These are phyloP conservation scores for Callinectes sapidus DNA, from an alignment of 2,888 invertebrate genomes.

Conservation along the genomic window DNA sequence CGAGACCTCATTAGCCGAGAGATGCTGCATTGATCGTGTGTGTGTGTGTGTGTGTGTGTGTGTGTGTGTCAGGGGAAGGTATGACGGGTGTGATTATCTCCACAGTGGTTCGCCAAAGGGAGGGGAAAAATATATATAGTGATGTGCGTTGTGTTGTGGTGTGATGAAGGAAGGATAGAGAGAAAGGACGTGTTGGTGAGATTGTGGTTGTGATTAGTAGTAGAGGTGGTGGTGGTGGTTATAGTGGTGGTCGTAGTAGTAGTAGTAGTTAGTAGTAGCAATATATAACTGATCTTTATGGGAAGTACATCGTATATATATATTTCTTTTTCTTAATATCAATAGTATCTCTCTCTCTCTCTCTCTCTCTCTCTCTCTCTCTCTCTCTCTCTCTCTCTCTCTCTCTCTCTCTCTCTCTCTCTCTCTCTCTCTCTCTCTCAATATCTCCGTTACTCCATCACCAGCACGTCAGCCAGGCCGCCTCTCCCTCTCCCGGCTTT, in stretches of 20 bases:
- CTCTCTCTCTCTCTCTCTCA: slow-evolving; percentile 16
- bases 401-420: slow-evolving; percentile 9
- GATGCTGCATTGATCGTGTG: background rate
- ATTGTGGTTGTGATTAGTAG: too few relatives aligned
- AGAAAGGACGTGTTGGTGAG: too few relatives aligned
- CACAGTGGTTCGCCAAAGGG: too few relatives aligned
- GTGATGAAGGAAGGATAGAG: too few relatives aligned
- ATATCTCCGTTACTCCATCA: background rate
- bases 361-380: slow-evolving; percentile 22
- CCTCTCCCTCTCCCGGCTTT: background rate
- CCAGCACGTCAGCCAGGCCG: background rate
- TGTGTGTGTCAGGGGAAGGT: background rate
- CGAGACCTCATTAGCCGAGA: background rate
- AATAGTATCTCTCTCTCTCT: background rate
- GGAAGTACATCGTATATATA: background rate
- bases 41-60: slow-evolving; percentile 1
- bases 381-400: slow-evolving; percentile 25
- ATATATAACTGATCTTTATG: background rate
- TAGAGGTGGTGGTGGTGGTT: too few relatives aligned
- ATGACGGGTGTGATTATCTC: too few relatives aligned
- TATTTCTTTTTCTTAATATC: background rate
- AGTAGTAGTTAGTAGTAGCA: background rate
- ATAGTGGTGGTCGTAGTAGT: too few relatives aligned
- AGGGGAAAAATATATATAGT: too few relatives aligned
- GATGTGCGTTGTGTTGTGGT: too few relatives aligned